Conservation (phyloP, 2,888 invertebrate genomes). For the Bembecia ichneumoniformis region DNA sequence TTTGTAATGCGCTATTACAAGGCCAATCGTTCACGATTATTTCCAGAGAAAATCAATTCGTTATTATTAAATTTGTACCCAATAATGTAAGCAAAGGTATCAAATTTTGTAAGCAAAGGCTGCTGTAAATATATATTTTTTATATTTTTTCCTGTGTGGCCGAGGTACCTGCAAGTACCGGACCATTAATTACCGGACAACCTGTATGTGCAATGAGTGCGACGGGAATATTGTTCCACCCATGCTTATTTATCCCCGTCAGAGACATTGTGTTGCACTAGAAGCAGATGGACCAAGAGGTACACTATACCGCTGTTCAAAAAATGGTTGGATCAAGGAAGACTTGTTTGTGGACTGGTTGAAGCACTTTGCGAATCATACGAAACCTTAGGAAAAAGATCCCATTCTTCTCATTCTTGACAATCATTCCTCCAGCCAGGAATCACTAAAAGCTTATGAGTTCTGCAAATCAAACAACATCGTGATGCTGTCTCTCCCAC, state of each 20-base stretch:
- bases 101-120: too few relatives aligned
- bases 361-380: conserved; percentile 18
- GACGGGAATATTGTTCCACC: conserved; percentile 10
- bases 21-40: too few relatives aligned
- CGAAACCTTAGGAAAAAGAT: conserved; percentile 15
- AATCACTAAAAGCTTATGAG: conserved; percentile 14
- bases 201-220: conserved; percentile 9
- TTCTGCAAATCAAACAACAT: conserved; percentile 15
- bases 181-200: too few relatives aligned
- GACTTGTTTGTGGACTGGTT: conserved; percentile 23
- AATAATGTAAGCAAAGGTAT: too few relatives aligned
- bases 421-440: conserved; percentile 24
- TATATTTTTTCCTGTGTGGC: too few relatives aligned
- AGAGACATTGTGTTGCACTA: conserved; percentile 6
- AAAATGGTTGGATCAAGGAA: conserved; percentile 19
- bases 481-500: conserved; percentile 16
- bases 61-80: too few relatives aligned
- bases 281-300: conserved; percentile 12
- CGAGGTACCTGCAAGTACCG: too few relatives aligned
- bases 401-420: conserved; percentile 23
- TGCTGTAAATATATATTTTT: too few relatives aligned
- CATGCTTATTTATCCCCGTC: conserved; percentile 13
- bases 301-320: conserved; percentile 16
- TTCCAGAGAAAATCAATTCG: too few relatives aligned
- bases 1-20: too few relatives aligned